Conservation (phyloP, 2,888 invertebrate species). For the Plagodis pulveraria region DNA sequence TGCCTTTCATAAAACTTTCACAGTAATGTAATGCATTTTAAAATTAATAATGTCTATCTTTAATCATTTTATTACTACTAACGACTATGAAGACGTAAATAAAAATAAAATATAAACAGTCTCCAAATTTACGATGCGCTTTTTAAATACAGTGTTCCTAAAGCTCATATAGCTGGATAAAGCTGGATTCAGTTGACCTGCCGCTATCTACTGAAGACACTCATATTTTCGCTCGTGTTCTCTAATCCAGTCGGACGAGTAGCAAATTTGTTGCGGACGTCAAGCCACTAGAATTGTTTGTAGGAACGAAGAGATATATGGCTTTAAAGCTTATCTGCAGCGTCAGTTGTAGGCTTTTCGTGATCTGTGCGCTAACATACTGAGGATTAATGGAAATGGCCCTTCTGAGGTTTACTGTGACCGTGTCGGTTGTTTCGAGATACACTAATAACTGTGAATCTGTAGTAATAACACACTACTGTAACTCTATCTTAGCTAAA, state of each 20-base stretch:
- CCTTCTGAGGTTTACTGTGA: no score
- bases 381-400: neutral
- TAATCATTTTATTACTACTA: no score
- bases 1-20: no score
- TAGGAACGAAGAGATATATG: neutral
- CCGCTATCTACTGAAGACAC: conserved; percentile 57
- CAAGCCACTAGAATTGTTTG: conserved; percentile 19
- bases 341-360: conserved; percentile 7
- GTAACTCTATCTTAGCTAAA: no score
- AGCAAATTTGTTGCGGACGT: conserved; percentile 17
- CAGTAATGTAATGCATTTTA: no score
- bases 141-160: conserved; percentile 1
- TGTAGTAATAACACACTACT: no score
- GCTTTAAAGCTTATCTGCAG: conserved; percentile 13
- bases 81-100: no score
- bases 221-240: conserved; percentile 52
- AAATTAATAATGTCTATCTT: no score
- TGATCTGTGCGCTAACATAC: neutral
- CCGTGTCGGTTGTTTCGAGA: no score
- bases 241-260: conserved; percentile 43
- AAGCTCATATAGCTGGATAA: conserved; percentile 39
- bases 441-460: no score
- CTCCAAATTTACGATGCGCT: no score
- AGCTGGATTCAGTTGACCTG: conserved; percentile 42
- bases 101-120: no score